Percentiles rank a stretch among this genome's conserved stretches.
Evolutionary conservation across 2,888 invertebrate genomes (phyloP).

Genomic region (Caenorhabditis drosophilae): DNA sequence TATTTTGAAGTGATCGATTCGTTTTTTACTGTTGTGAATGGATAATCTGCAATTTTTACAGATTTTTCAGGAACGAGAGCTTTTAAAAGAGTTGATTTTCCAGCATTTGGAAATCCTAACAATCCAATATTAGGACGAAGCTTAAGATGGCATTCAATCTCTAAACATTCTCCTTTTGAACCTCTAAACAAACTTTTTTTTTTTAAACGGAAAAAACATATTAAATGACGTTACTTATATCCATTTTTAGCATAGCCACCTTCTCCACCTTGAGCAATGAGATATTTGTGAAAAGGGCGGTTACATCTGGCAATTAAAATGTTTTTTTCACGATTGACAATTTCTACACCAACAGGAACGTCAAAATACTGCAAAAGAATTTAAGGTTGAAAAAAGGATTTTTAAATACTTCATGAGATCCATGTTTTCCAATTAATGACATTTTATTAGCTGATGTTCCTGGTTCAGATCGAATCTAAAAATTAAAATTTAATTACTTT

Average conservation of each 20-base stretch:
- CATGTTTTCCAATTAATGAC: slow-evolving; percentile 32
- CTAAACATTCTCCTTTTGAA: slow-evolving; percentile 46
- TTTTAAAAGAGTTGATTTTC: slow-evolving; percentile 65
- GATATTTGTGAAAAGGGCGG: slow-evolving; percentile 41
- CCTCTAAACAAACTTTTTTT: slow-evolving; percentile 32
- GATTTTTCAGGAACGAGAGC: slow-evolving; percentile 60
- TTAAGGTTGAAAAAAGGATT: too few species aligned
- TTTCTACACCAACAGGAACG: slow-evolving; percentile 64
- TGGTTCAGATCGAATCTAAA: slow-evolving; percentile 25
- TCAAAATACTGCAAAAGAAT: slow-evolving; percentile 51
- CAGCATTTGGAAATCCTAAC: slow-evolving; percentile 67
- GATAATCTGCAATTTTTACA: slow-evolving; percentile 64
- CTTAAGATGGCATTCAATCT: slow-evolving; percentile 59
- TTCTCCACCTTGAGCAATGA: slow-evolving; percentile 59
- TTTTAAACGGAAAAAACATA: too few species aligned
- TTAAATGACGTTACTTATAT: slow-evolving; percentile 57
- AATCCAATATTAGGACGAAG: slow-evolving; percentile 63
- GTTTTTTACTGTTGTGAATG: slow-evolving; percentile 65
- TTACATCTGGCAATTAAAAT: slow-evolving; percentile 54
- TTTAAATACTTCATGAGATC: slow-evolving; percentile 10
- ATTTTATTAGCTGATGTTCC: slow-evolving; percentile 34
- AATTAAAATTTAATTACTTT: background rate
- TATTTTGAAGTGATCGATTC: too few species aligned
- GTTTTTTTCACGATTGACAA: slow-evolving; percentile 49
- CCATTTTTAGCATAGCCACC: slow-evolving; percentile 49